These are phyloP conservation scores for Mastomys coucha DNA, from an alignment of 2,113 vertebrate species.

Conservation along the genomic window DNA sequence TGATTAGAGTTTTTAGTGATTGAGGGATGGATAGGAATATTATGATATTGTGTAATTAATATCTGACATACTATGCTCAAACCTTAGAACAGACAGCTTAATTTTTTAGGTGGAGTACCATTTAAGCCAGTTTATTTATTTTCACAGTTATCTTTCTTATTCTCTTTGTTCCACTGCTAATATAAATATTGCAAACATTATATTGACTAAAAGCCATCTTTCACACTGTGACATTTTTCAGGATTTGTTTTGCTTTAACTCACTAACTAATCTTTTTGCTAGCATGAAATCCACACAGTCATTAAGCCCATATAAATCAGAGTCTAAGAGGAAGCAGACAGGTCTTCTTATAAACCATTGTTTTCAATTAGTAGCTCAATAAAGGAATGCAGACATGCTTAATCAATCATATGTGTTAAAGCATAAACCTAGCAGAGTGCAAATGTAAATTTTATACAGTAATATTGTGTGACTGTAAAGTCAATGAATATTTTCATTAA, in stretches of 20 bases:
- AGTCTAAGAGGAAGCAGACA: background rate
- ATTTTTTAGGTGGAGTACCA: background rate
- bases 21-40: background rate
- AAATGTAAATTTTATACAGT: background rate
- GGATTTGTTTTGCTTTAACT: background rate
- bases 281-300: background rate
- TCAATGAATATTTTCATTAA: background rate
- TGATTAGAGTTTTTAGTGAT: background rate
- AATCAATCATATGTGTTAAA: background rate
- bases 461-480: background rate
- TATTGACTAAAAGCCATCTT: background rate
- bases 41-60: background rate
- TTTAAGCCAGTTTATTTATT: background rate
- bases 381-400: background rate
- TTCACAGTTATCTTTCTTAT: background rate
- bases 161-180: background rate
- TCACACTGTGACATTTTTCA: background rate
- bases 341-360: background rate
- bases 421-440: background rate
- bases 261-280: background rate
- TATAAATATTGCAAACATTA: background rate
- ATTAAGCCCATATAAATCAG: background rate
- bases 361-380: background rate
- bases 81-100: background rate
- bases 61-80: too few relatives aligned